Percentiles rank a stretch among this genome's conserved stretches.
Evolutionary conservation across 2,888 invertebrate species (phyloP).

Genomic region (Alloscopus bannaensis): DNA sequence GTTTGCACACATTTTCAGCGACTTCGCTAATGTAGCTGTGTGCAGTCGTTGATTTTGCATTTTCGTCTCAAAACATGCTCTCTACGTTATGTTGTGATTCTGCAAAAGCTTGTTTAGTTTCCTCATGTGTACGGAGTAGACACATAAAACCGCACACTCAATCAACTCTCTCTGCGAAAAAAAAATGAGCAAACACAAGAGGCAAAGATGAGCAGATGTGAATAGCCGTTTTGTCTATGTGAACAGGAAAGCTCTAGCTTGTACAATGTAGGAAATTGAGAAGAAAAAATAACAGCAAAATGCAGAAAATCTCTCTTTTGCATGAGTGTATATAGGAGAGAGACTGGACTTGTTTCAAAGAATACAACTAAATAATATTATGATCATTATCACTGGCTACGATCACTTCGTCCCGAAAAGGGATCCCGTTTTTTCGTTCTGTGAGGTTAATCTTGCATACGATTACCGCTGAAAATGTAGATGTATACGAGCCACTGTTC

Average conservation of each 20-base stretch:
- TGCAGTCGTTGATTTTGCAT: too few relatives aligned
- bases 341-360: background rate
- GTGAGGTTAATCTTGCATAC: slow-evolving; percentile 52
- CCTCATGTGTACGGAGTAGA: too few relatives aligned
- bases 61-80: too few relatives aligned
- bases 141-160: too few relatives aligned
- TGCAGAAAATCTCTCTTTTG: background rate
- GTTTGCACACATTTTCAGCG: too few relatives aligned
- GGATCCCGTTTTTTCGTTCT: slow-evolving; percentile 53
- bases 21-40: too few relatives aligned
- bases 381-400: background rate
- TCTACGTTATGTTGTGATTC: too few relatives aligned
- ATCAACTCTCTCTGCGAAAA: too few relatives aligned
- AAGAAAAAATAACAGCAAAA: background rate
- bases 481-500: too few relatives aligned
- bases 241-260: background rate
- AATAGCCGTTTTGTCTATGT: background rate
- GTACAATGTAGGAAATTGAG: background rate
- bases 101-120: too few relatives aligned
- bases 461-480: slow-evolving; percentile 23
- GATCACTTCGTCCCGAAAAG: slow-evolving; percentile 27
- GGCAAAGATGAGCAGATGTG: background rate
- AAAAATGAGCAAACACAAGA: background rate
- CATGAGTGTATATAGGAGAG: background rate
- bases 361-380: slow-evolving; percentile 12